Evolutionary conservation across 2,797 vertebrate genomes (phyloP), one percentile per base, ranked within the genome.

Genomic region (Buphagus erythrorhynchus): DNA sequence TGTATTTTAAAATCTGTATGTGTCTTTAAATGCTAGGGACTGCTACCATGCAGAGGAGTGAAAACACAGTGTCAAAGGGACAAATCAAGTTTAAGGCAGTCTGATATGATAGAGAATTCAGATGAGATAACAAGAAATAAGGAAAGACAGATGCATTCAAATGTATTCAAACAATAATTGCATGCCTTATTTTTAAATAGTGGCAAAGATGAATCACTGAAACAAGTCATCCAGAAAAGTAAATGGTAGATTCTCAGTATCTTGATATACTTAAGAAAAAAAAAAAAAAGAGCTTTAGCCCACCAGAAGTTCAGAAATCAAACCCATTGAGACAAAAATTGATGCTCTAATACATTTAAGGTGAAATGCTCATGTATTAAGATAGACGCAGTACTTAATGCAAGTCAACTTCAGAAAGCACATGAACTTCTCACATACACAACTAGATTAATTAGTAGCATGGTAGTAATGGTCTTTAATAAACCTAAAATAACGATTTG

Each of bases 161-260:
- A 97, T 95, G 87, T 93, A 96, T 96, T 97, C 96, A 95, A 97
- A 96, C 94, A 97, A 94, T 96, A 97, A 97, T 95, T 97, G 95
- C 96, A 97, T 91, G 95, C 90, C 94, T 95, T 97, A 96, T 96
- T 97, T 97, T 97, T 96, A 96, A 95, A 94, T 93, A 95, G 94
- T 93, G 93, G 91, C 95, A 96, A 91, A 91, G 94, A 97, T 97
- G 96, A 96, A 95, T 97, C 95, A 96, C 49, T 86, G 95, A 83
- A 95, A 88, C 87, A 95, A 97, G 82, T 95, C 87, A 95, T 88
- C 75, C 87, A 90, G 45, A 95, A 75, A 94, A 96, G 91, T 81
- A 95, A 89, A 95, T 92, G 61, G 84, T 89, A 90, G 72, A 94
- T 65, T 94, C 68, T 95, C 45, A 77, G 65, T 88, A 85, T 94